Evolutionary conservation across 2,888 invertebrate species (phyloP), one percentile per base, ranked within the genome.

Genomic region (Tillus elongatus): DNA sequence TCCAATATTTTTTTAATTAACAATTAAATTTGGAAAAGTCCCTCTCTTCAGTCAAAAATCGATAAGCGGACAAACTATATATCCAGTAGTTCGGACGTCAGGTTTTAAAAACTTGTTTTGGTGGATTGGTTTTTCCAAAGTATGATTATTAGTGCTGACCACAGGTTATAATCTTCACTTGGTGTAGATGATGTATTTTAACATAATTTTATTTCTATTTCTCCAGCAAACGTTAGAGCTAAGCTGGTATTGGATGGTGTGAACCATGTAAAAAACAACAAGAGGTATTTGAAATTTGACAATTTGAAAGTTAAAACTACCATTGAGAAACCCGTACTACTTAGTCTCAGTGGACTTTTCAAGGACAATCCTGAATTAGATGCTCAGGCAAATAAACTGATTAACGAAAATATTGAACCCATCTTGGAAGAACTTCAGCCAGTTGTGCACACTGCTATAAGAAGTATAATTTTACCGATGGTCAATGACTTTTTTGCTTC

Each of bases 401-500:
- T 40, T 10, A 40, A 40, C 24, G 40, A 35, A 1, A 40, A 40
- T 13, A 15, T 40, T 13, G 29, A 31, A 14, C 32, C 31, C 13
- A 32, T 40, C 10, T 33, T 40, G 2, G 26, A 40, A 12, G 40
- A 40, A 30, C 36, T 40, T 24, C 27, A 35, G 8, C 40, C 40
- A 8, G 40, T 40, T 9, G 30, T 40, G 6, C 76, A 79, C 49
- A 70, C 72, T 32, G 67, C 71, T 1, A 63, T 77, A 8, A 61
- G 66, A 1, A 63, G 67, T 8, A 60, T 75, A 3, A 57, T 75
- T 36, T 68, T 68, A 41, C 60, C 64, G 2, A 67, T 73, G 15
- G 61, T 71, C 2, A 70, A 71, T 42, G 68, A 68, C 41, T 59
- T 77, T 4, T 76, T 71, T 40, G 56, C 66, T 4, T 64, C 63